Evolutionary conservation across 2,888 invertebrate genomes (phyloP).

Genomic region (Lasioglossum vierecki): DNA sequence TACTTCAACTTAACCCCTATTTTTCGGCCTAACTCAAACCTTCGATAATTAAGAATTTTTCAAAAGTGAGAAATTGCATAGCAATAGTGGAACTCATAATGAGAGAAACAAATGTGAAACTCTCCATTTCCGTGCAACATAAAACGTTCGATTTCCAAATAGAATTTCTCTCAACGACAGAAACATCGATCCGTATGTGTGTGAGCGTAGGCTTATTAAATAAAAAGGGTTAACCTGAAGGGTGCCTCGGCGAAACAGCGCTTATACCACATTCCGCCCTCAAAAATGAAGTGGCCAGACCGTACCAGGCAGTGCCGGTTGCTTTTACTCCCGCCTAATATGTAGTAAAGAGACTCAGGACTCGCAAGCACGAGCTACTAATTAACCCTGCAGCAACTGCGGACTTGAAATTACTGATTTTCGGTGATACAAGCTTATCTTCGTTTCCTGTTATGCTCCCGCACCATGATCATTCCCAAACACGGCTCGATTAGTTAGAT

Average conservation of each 20-base stretch:
- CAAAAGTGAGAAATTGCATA: not conserved
- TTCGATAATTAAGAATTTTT: not conserved
- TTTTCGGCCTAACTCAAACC: not conserved
- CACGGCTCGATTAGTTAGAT: slow-evolving; percentile 7
- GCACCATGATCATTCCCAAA: not conserved
- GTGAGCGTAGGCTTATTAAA: slow-evolving; percentile 59
- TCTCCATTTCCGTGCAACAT: not conserved
- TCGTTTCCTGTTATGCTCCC: slow-evolving; percentile 8
- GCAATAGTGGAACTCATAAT: not conserved
- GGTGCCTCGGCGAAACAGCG: slow-evolving; percentile 68
- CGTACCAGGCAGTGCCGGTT: slow-evolving; percentile 66
- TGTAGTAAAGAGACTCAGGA: slow-evolving; percentile 66
- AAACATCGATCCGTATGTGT: slow-evolving; percentile 19
- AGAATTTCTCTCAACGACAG: slow-evolving; percentile 36
- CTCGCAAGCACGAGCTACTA: slow-evolving; percentile 60
- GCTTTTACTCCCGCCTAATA: slow-evolving; percentile 67
- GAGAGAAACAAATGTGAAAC: not conserved
- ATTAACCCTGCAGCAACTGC: slow-evolving; percentile 64
- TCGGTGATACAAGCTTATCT: slow-evolving; percentile 47
- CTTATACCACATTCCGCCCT: slow-evolving; percentile 68
- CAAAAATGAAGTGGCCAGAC: slow-evolving; percentile 66
- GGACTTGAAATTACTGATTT: slow-evolving; percentile 65
- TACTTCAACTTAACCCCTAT: not conserved
- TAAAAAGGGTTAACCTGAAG: slow-evolving; percentile 67
- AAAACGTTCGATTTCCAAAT: slow-evolving; percentile 15